phyloP scores from a whole-genome alignment of 2,797 vertebrate species.

The Echeneis naucrates region DNA sequence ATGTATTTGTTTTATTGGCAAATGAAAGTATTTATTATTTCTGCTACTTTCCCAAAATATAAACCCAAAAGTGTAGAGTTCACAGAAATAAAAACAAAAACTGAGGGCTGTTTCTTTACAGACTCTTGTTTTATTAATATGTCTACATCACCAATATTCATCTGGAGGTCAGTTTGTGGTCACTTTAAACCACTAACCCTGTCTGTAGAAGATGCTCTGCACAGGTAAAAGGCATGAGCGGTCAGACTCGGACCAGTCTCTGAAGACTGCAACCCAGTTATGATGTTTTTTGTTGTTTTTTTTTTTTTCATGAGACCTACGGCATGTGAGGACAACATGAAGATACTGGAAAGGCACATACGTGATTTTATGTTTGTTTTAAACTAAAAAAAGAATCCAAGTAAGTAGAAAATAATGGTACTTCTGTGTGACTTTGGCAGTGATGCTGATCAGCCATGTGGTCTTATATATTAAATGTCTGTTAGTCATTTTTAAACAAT shows the following conservation, averaged over 20 bases:
- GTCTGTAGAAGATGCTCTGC: background rate
- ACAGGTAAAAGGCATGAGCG: conserved; percentile 30
- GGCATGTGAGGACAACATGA: conserved; percentile 14
- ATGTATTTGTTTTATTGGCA: conserved; percentile 35
- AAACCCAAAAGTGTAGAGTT: background rate
- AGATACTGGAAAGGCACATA: conserved; percentile 37
- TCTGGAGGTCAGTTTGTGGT: conserved; percentile 7
- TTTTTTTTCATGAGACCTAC: conserved; percentile 3
- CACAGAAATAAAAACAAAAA: conserved; percentile 6
- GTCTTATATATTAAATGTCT: background rate
- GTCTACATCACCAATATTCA: conserved; percentile 16
- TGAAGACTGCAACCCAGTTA: conserved; percentile 20
- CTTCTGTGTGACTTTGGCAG: background rate
- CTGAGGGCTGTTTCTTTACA: conserved; percentile 13
- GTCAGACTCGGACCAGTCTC: conserved; percentile 5
- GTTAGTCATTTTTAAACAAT: conserved; percentile 3
- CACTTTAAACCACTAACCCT: conserved; percentile 8
- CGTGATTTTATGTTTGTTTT: background rate
- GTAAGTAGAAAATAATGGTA: background rate
- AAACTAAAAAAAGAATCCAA: conserved; percentile 3
- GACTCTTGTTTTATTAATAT: conserved; percentile 35
- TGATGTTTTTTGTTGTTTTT: too few relatives aligned
- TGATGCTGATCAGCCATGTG: background rate
- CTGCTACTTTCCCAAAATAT: background rate
- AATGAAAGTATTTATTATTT: conserved; percentile 28